phyloP scores from a whole-genome alignment of 2,113 vertebrate genomes.

The Calidris pygmaea region DNA sequence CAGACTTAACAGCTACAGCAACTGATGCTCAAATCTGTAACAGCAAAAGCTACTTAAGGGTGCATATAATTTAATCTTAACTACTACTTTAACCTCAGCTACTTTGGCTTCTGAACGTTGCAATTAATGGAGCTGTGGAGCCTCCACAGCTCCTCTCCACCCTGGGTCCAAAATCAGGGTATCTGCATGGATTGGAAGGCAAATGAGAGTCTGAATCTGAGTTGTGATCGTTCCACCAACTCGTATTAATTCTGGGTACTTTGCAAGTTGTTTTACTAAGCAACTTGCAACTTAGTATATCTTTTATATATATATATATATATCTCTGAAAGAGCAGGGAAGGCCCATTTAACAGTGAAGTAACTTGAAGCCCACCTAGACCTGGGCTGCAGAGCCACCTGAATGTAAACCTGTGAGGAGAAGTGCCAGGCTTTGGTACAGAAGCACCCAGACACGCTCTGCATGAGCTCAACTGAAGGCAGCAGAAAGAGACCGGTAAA shows the following conservation, averaged over 20 bases:
- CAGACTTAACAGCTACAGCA: neutral
- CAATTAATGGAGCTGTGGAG: neutral
- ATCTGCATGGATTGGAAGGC: neutral
- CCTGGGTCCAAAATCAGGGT: neutral
- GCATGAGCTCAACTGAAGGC: neutral
- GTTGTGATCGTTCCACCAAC: accelerated
- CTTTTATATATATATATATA: neutral
- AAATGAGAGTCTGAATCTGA: neutral
- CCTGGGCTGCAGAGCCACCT: neutral
- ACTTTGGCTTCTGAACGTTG: neutral
- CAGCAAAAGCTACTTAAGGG: neutral
- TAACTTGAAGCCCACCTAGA: neutral
- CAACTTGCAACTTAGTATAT: too few relatives aligned
- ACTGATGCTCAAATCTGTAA: neutral
- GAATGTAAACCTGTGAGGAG: neutral
- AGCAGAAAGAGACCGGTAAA: neutral
- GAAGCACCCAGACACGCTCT: neutral
- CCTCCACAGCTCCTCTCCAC: neutral
- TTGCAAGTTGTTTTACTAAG: neutral
- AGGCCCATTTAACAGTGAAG: neutral
- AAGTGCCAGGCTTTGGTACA: neutral
- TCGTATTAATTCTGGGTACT: neutral
- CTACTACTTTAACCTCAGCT: neutral
- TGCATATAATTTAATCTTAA: neutral
- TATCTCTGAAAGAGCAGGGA: neutral